These are phyloP conservation scores for Tyto alba DNA, from an alignment of 2,113 vertebrate species.

Conservation along the genomic window DNA sequence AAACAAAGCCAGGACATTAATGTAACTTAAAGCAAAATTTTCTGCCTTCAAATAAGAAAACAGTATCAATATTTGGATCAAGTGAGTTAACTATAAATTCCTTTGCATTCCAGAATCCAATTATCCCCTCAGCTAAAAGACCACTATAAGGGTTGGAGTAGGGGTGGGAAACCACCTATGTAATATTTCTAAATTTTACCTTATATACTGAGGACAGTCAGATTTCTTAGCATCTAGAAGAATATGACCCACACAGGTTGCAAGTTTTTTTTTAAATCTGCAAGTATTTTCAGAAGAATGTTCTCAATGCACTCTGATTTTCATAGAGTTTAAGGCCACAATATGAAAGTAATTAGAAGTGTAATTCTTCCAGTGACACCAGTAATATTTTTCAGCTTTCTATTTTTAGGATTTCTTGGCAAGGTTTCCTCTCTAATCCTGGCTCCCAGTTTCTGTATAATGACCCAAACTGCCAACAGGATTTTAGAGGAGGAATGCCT, in stretches of 20 bases:
- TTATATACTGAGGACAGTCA: background rate
- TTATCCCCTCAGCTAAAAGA: background rate
- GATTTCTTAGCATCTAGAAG: background rate
- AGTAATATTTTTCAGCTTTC: conserved; percentile 3
- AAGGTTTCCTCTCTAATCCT: background rate
- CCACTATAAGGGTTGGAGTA: background rate
- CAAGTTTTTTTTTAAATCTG: background rate
- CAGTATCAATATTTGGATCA: background rate
- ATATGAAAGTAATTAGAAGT: background rate
- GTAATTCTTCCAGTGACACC: background rate
- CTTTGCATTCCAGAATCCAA: background rate
- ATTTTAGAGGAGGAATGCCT: background rate
- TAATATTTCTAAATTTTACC: background rate
- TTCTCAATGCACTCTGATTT: background rate
- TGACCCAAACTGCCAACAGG: background rate
- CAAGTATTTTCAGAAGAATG: background rate
- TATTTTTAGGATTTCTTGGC: background rate
- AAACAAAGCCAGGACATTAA: no score
- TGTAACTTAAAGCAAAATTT: background rate
- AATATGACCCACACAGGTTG: background rate
- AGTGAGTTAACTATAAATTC: background rate
- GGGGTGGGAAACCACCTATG: background rate
- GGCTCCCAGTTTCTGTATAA: background rate
- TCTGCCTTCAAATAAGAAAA: background rate
- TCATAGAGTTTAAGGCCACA: background rate